Conservation (phyloP, 2,797 vertebrate species). For the Paguma larvata region DNA sequence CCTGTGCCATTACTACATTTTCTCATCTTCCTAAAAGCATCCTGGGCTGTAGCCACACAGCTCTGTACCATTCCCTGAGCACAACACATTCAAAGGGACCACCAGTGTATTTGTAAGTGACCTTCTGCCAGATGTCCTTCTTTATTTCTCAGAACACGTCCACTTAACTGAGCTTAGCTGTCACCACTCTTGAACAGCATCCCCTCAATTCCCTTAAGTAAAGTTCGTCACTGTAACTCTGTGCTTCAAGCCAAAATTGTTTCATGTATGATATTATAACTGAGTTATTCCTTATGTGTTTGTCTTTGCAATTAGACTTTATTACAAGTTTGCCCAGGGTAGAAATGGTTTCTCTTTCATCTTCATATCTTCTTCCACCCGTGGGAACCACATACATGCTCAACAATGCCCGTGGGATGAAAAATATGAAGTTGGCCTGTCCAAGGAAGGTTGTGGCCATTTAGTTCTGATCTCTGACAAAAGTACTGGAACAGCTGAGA, state of each 20-base stretch:
- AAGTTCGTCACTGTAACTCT: not conserved
- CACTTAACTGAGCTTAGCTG: not conserved
- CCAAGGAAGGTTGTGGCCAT: not conserved
- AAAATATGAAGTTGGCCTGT: not conserved
- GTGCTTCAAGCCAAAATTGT: not conserved
- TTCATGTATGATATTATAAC: not conserved
- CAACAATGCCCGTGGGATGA: not conserved
- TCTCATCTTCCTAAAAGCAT: not conserved
- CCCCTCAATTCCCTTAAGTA: not conserved
- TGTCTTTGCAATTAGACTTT: not conserved
- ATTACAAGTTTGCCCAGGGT: not conserved
- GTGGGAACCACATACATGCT: not conserved
- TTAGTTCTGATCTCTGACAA: not conserved
- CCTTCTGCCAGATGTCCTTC: not conserved
- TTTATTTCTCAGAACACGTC: not conserved
- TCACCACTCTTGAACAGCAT: not conserved
- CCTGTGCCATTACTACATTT: not conserved
- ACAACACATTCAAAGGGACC: not conserved
- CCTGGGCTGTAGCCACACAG: not conserved
- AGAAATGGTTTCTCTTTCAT: not conserved
- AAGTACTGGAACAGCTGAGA: not conserved
- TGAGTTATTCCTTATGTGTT: not conserved
- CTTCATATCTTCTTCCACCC: not conserved
- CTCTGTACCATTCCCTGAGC: not conserved
- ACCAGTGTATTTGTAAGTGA: not conserved